Evolutionary conservation across 2,888 invertebrate species (phyloP), one percentile per base, ranked within the genome.

Genomic region (Spodoptera picta): DNA sequence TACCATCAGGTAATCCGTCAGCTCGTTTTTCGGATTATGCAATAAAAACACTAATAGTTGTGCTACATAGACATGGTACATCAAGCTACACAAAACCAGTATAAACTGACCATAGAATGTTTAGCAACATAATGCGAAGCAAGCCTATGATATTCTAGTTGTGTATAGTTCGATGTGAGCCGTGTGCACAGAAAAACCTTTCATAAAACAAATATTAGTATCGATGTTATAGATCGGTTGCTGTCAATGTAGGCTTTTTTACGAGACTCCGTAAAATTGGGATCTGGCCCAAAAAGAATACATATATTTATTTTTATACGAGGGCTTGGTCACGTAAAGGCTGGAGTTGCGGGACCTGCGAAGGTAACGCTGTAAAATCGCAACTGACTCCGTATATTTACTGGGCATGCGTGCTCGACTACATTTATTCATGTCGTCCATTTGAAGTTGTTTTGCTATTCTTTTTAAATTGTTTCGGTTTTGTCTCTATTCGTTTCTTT

Each of bases 161-260:
- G 3, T 27, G 27, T 27, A 27, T 5, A 27, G 5, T 5, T 27
- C 27, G 27, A 27, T 27, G 27, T 19, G 19, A 19, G 2, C 19
- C 19, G 19, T 27, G 27, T 3, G 27, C 3, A 27, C 27, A 27
- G 27, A 54, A 64, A 79, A 79, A 80, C 78, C 85, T 83, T 83
- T 82, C 83, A 85, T 89, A 89, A 88, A 90, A 84, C 83, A 88
- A 88, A 88, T 87, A 90, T 88, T 86, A 87, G 83, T 85, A 85
- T 84, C 82, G 81, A 81, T 83, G 80, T 82, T 80, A 81, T 79
- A 83, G 81, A 85, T 86, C 82, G 83, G 76, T 63, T 75, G 76
- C 83, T 85, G 84, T 88, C 87, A 82, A 81, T 83, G 70, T 74
- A 67, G 77, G 73, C 51, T 69, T 85, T 83, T 88, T 89, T 89